Conservation (phyloP, 2,113 vertebrate species). For the Eonycteris spelaea region DNA sequence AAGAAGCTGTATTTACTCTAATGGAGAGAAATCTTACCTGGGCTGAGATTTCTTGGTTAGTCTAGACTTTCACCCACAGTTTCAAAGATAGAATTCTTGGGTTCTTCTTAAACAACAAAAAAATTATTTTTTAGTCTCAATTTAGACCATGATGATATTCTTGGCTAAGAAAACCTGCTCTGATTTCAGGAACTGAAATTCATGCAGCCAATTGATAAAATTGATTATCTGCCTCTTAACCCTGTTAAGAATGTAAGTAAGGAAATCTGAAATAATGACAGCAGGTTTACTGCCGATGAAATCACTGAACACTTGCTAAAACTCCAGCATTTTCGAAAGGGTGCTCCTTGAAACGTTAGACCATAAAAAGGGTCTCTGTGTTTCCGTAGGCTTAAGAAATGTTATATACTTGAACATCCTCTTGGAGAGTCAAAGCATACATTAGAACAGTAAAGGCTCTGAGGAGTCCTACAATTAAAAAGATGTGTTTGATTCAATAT, state of each 20-base stretch:
- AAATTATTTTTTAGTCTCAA: neutral
- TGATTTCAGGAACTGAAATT: neutral
- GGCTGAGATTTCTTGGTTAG: neutral
- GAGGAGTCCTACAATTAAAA: neutral
- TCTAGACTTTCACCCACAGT: neutral
- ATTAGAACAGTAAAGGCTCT: neutral
- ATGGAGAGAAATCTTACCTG: neutral
- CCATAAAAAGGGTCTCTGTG: neutral
- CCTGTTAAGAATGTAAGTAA: neutral
- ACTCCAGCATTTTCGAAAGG: neutral
- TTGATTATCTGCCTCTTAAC: slow-evolving; percentile 1
- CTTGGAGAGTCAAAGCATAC: neutral
- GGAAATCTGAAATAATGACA: neutral
- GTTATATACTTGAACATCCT: neutral
- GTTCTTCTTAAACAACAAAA: neutral
- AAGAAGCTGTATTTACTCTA: neutral
- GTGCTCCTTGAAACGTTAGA: neutral
- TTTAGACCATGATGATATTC: neutral
- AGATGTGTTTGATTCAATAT: neutral
- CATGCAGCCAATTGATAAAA: slow-evolving; percentile 12
- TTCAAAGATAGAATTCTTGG: neutral
- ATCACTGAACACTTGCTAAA: neutral
- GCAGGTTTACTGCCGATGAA: neutral
- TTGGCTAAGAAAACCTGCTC: neutral
- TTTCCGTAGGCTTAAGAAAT: slow-evolving; percentile 1